These are phyloP conservation scores for Nasonia longicornis DNA, from an alignment of 1,140 invertebrate species.

Conservation along the genomic window DNA sequence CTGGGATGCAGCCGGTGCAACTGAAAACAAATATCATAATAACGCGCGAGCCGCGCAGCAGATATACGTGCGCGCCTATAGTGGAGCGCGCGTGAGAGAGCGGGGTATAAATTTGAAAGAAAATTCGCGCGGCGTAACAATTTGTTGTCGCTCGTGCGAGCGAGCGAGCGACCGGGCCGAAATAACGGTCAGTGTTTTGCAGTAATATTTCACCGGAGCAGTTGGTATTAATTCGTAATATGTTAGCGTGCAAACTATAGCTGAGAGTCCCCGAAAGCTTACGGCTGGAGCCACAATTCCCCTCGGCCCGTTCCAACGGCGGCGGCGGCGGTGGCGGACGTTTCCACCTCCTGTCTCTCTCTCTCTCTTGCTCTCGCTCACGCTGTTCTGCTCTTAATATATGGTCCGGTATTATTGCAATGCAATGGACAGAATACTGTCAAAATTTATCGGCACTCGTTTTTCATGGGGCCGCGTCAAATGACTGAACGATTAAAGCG, in stretches of 20 bases:
- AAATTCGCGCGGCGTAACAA: constrained; percentile 57
- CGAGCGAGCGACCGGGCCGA: constrained; percentile 48
- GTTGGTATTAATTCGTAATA: constrained; percentile 72
- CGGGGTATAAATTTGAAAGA: constrained; percentile 60
- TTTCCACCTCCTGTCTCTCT: background rate
- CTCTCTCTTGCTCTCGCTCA: background rate
- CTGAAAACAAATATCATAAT: constrained; percentile 14
- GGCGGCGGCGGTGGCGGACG: background rate
- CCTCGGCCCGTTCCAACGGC: constrained; percentile 50
- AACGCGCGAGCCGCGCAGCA: background rate
- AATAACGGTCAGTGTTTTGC: constrained; percentile 70
- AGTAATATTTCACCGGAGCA: constrained; percentile 71
- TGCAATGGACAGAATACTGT: constrained; percentile 71
- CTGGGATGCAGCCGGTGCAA: too few species aligned
- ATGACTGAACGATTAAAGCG: constrained; percentile 69
- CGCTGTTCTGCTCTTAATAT: constrained; percentile 62
- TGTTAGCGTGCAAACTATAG: constrained; percentile 70
- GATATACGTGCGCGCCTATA: background rate
- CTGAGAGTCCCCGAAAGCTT: constrained; percentile 39
- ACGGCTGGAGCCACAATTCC: constrained; percentile 46
- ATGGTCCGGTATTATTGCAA: constrained; percentile 70
- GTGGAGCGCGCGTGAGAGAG: background rate
- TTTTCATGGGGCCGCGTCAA: constrained; percentile 68
- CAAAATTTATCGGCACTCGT: constrained; percentile 70
- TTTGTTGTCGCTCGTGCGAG: constrained; percentile 51